Evolutionary conservation across 2,797 vertebrate genomes (phyloP).

Genomic region (Glossophaga mutica): DNA sequence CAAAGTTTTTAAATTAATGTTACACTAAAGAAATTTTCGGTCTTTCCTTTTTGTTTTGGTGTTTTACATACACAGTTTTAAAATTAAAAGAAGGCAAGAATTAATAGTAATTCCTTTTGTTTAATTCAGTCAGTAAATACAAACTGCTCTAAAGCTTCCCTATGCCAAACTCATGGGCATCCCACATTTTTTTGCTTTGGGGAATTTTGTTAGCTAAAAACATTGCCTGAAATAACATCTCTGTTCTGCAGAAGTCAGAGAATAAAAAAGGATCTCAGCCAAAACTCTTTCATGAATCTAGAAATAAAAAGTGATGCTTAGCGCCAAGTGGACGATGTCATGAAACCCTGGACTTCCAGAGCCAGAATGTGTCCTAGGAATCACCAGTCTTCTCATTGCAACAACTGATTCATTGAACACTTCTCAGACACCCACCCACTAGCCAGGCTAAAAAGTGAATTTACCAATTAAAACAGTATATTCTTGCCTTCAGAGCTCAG

Average conservation of each 20-base stretch:
- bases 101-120: constrained; percentile 25
- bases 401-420: neutral
- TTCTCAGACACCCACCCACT: neutral
- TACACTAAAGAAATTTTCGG: neutral
- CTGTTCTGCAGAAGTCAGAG: constrained; percentile 25
- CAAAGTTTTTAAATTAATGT: constrained; percentile 17
- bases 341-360: constrained; percentile 34
- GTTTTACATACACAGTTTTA: neutral
- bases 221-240: constrained; percentile 44
- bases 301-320: constrained; percentile 43
- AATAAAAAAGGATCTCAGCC: constrained; percentile 40
- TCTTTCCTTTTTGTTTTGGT: constrained; percentile 20
- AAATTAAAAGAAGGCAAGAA: constrained; percentile 42
- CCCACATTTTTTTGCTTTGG: constrained; percentile 33
- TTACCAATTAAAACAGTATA: neutral
- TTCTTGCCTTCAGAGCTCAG: constrained; percentile 16
- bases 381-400: neutral
- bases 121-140: constrained; percentile 31
- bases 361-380: constrained; percentile 16
- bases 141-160: neutral
- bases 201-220: constrained; percentile 43
- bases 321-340: constrained; percentile 42
- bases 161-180: neutral
- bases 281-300: constrained; percentile 46
- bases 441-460: neutral